Base-by-base conservation (phyloP, 2,797 vertebrate genomes). In the Peromyscus attwateri region DNA sequence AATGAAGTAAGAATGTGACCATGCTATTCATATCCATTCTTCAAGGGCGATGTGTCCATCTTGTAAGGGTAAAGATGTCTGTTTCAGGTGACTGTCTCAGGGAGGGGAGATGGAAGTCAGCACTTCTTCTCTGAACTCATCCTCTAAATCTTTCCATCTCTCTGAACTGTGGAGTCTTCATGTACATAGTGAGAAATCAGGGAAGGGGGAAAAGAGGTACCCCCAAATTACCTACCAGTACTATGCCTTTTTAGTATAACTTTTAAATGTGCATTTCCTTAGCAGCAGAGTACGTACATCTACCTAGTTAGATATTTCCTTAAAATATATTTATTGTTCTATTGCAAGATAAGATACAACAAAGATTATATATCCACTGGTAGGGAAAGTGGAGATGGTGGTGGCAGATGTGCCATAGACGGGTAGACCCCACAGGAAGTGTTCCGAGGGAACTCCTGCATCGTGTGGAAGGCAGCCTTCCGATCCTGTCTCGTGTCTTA, bases 231-330 rank as follows among this genome's bases (percentile, higher is more conserved):
- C 0, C 19, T n/a, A 75, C 90, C 3, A 68, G 4, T 29, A 34
- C 29, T 71, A 8, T 64, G 21, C 6, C 4, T 76, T 16, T 71
- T 4, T 84, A 93, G 76, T 40, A 85, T 79, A 75, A 49, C 77
- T 55, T 80, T 85, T 70, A 80, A 80, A 60, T 80, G 52, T 77
- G 19, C 34, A 95, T 94, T 82, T 40, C 19, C 43, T 93, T 81
- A 81, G 16, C n/a, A 62, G 2, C 79, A 77, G 77, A 81, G 68
- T 49, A 10, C 23, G n/a, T 25, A 37, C 1, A 25, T 55, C 11
- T 71, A 84, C 6, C 71, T 68, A 92, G 68, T 76, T 37, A 37
- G 11, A 8, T 89, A 40, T 76, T 95, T 95, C 82, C 76, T 84
- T 81, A 85, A 89, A 82, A 70, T 66, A 21, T n/a, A 52, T 49